These are phyloP conservation scores for Drosophila tripunctata DNA, from an alignment of 2,888 invertebrate genomes.

Conservation along the genomic window DNA sequence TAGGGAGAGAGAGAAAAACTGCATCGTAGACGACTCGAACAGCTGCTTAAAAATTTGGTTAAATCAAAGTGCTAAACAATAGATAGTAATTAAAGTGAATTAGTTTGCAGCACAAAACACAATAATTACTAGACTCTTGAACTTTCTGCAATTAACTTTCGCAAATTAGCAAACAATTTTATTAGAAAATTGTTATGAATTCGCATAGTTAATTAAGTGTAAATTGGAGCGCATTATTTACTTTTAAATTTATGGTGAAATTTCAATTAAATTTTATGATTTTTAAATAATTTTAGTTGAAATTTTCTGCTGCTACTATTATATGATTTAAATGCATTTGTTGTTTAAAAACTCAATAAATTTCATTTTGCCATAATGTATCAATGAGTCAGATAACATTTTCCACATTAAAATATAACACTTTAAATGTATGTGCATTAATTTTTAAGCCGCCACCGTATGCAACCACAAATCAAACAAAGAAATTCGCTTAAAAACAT, in stretches of 20 bases:
- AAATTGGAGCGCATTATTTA: neutral
- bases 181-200: neutral
- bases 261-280: no score
- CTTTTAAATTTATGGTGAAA: no score
- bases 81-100: slow-evolving; percentile 2
- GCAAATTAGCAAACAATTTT: neutral
- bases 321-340: no score
- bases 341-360: no score
- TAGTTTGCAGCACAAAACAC: neutral
- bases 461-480: no score
- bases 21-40: neutral
- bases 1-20: neutral
- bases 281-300: no score
- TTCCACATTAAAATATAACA: no score
- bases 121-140: neutral
- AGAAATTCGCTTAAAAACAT: neutral
- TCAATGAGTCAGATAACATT: no score
- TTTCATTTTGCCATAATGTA: no score
- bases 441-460: neutral
- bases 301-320: no score
- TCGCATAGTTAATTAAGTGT: neutral
- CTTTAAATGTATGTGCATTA: neutral
- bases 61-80: slow-evolving; percentile 1
- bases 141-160: slow-evolving; percentile 6
- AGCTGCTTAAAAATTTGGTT: slow-evolving; percentile 6